phyloP scores from a whole-genome alignment of 2,797 vertebrate species.

The Chelon labrosus region DNA sequence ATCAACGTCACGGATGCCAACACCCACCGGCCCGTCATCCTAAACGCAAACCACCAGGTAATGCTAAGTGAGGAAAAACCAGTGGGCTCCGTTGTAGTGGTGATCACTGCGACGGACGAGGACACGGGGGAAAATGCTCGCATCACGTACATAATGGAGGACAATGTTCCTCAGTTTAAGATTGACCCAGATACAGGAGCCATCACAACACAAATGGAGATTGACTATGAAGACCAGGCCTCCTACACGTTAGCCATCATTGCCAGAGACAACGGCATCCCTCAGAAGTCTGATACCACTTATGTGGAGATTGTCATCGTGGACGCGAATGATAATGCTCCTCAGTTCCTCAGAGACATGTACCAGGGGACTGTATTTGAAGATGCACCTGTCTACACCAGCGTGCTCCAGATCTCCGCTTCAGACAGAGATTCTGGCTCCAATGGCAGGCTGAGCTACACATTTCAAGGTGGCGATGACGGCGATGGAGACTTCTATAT shows the following conservation, averaged over 20 bases:
- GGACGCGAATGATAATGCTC: constrained; percentile 94
- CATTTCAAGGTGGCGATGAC: constrained; percentile 93
- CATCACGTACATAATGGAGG: constrained; percentile 95
- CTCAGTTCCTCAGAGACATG: constrained; percentile 90
- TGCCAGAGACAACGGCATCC: constrained; percentile 95
- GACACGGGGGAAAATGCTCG: constrained; percentile 97
- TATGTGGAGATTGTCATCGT: constrained; percentile 94
- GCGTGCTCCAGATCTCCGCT: constrained; percentile 95
- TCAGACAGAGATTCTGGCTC: constrained; percentile 92
- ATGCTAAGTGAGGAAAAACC: constrained; percentile 91
- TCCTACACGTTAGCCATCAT: constrained; percentile 95
- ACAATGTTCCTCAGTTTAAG: constrained; percentile 95
- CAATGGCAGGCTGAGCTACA: constrained; percentile 93
- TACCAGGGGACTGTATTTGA: constrained; percentile 93
- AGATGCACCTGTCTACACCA: constrained; percentile 91
- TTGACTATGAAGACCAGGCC: constrained; percentile 96
- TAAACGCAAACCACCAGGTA: constrained; percentile 94
- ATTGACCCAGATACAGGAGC: constrained; percentile 93
- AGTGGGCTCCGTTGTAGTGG: constrained; percentile 90
- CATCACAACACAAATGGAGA: constrained; percentile 92
- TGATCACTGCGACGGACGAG: constrained; percentile 94
- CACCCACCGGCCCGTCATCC: constrained; percentile 96
- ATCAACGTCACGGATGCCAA: constrained; percentile 98
- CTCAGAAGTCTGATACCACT: constrained; percentile 96
- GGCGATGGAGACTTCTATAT: constrained; percentile 96